A percentile compares a stretch with the other conserved stretches of the same genome.
Conservation (phyloP, 2,113 vertebrate genomes). For the Actinemys pallida region DNA sequence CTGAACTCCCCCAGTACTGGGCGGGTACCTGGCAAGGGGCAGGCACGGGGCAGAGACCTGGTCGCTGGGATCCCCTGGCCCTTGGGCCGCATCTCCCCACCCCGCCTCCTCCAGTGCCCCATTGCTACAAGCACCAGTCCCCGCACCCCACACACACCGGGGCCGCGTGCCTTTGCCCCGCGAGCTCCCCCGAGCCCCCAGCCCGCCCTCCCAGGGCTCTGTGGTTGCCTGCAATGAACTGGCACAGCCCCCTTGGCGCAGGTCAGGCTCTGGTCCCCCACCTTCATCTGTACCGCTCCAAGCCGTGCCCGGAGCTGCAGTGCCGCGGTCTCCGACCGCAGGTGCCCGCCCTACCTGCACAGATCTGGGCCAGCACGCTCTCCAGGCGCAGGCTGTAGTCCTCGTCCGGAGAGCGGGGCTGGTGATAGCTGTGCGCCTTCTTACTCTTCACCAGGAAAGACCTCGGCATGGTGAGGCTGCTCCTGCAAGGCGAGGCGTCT, state of each 20-base stretch:
- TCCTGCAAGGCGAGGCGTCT: constrained; percentile 1
- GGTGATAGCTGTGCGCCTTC: constrained; percentile 97
- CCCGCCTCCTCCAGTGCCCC: background rate
- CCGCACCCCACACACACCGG: too few species aligned
- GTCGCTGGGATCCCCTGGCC: background rate
- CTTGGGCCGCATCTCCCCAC: background rate
- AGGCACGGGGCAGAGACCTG: background rate
- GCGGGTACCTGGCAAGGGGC: background rate
- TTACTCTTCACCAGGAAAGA: constrained; percentile 99
- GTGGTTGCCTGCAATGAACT: too few species aligned
- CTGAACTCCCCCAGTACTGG: background rate
- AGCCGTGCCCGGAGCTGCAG: background rate
- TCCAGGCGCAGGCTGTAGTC: constrained; percentile 84
- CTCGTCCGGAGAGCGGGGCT: constrained; percentile 87
- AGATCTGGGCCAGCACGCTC: constrained; percentile 83
- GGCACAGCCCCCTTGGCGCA: background rate
- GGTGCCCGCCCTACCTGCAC: constrained; percentile 83
- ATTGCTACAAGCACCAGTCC: too few species aligned
- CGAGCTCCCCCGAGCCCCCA: background rate
- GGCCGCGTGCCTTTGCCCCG: background rate
- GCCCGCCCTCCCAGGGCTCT: background rate
- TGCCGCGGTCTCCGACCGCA: background rate
- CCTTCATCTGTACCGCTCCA: background rate
- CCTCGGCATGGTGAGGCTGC: constrained; percentile 87
- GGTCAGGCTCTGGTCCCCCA: background rate